Evolutionary conservation across 2,797 vertebrate genomes (phyloP).

Genomic region (Euphonia xanthogaster): DNA sequence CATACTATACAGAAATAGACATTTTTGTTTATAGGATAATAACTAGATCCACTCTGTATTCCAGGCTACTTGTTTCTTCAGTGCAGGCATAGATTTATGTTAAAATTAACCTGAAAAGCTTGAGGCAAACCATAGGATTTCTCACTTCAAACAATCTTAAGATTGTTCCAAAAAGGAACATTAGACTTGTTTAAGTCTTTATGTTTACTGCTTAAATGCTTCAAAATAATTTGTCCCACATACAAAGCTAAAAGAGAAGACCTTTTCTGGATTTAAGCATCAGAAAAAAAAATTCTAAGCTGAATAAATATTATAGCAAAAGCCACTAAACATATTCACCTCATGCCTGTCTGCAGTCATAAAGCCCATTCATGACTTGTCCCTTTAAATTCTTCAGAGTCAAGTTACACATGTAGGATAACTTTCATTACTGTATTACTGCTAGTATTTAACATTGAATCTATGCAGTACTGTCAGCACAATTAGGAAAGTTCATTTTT

Average conservation of each 20-base stretch:
- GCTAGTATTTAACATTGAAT: not conserved
- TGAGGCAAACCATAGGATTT: not conserved
- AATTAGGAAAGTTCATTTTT: constrained; percentile 21
- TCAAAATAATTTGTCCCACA: not conserved
- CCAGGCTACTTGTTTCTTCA: not conserved
- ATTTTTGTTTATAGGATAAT: not conserved
- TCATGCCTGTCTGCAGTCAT: not conserved
- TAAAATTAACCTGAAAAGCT: not conserved
- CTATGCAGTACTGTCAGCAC: not conserved
- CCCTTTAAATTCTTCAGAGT: not conserved
- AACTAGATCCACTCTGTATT: not conserved
- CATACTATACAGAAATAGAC: not conserved
- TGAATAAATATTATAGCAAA: not conserved
- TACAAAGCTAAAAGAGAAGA: not conserved
- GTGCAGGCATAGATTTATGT: not conserved
- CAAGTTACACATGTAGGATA: not conserved
- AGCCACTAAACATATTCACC: not conserved
- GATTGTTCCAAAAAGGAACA: not conserved
- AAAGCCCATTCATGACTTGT: not conserved
- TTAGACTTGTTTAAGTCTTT: not conserved
- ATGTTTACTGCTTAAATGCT: not conserved
- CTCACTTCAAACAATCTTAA: not conserved
- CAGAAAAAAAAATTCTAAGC: not conserved
- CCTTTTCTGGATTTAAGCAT: not conserved
- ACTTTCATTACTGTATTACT: not conserved